Base-by-base conservation (phyloP, 2,797 vertebrate genomes). In the Dendrocincla tyrannina region DNA sequence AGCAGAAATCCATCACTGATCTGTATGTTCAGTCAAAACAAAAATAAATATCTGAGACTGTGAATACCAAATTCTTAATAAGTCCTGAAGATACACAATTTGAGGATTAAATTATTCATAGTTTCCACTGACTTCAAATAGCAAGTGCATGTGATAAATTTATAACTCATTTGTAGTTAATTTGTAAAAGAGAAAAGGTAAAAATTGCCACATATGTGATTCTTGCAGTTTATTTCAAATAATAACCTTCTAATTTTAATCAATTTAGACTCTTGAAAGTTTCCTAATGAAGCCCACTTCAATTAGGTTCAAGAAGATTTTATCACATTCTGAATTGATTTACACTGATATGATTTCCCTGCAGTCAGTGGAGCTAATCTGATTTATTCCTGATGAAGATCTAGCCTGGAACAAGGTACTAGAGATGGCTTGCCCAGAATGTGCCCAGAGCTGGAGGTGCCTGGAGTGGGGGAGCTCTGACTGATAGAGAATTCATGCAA, bases 1-100 rank as follows among this genome's bases (percentile, higher is more conserved):
- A 95, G 89, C 84, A 94, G 92, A 94, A 96, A 96, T 97, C 90
- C 93, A 92, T 96, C 96, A 97, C 84, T 80, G 96, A 94, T 94
- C 84, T 95, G 86, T 87, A 78, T 83, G 78, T 93, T 96, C 92
- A 95, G 91, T 91, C 92, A 95, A 96, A 96, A 95, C 92, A 95
- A 94, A 96, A 95, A 91, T 87, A 95, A 96, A 96, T 89, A 95
- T 92, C 64, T 18, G 30, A 83, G 91, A 33, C 78, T 83, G 33
- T 63, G 78, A 94, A 87, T 93, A 93, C 72, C 47, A 93, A 89
- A 77, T 85, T 94, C 75, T 74, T 91, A 91, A 56, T 76, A 93
- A 79, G 84, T 79, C 59, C 78, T 74, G 56, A 64, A 93, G 77
- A 91, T 67, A 76, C 41, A 92, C 78, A 80, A 68, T 94, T 91